Evolutionary conservation across 2,888 invertebrate species (phyloP).

Genomic region (Mantis religiosa): DNA sequence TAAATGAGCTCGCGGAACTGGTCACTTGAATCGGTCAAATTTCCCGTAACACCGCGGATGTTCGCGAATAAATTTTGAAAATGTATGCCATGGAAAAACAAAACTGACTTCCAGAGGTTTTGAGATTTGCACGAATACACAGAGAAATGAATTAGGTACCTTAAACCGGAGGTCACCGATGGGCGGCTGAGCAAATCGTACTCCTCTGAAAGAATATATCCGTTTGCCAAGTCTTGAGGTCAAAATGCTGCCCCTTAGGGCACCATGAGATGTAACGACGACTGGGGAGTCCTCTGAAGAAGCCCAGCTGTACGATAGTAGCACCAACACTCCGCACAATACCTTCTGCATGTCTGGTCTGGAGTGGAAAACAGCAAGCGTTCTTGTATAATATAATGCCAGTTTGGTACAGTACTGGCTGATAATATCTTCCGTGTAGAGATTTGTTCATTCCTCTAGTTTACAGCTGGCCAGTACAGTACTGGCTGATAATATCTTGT

Average conservation of each 20-base stretch:
- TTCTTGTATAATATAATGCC: not conserved
- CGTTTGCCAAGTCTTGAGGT: slow-evolving; percentile 34
- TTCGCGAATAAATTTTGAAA: too few relatives aligned
- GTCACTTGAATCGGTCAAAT: too few relatives aligned
- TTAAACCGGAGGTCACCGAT: slow-evolving; percentile 36
- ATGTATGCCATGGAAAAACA: too few relatives aligned
- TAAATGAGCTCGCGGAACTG: too few relatives aligned
- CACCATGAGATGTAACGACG: not conserved
- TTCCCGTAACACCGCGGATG: too few relatives aligned
- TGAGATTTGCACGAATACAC: too few relatives aligned
- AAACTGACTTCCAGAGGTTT: too few relatives aligned
- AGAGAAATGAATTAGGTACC: slow-evolving; percentile 27
- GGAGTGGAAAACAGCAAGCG: too few relatives aligned
- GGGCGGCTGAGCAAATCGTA: slow-evolving; percentile 38
- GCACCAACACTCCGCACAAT: not conserved
- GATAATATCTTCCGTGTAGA: not conserved
- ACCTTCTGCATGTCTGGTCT: not conserved
- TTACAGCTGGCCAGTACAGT: too few relatives aligned
- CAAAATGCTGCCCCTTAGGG: slow-evolving; percentile 34
- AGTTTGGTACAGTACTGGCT: not conserved
- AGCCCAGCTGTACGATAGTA: not conserved
- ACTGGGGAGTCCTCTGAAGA: not conserved
- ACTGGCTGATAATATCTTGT: too few relatives aligned
- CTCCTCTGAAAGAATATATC: slow-evolving; percentile 37
- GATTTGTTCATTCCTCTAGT: too few relatives aligned